Base-by-base conservation (phyloP, 2,888 invertebrate species). In the Limnephilus auricula region DNA sequence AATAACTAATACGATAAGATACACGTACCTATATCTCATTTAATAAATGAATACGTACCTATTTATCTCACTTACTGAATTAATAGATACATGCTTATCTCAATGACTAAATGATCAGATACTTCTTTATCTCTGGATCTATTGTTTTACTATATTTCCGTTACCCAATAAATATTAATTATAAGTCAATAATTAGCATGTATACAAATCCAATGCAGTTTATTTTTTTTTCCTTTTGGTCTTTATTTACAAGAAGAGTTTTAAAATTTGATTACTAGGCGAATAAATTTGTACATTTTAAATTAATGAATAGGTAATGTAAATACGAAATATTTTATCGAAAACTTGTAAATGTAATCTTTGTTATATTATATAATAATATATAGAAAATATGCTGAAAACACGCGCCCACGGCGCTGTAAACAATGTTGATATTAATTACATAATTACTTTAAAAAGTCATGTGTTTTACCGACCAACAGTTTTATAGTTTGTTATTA, bases 271-370 rank as follows among this genome's bases (percentile, higher is more conserved):
- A 85, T 45, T 85, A 82, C 32, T 32, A 85, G n/a, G 45, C 10
- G 6, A 85, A 85, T 85, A 65, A 87, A 65, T 65, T 65, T 87
- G 87, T 87, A 87, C 65, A 87, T 87, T 87, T 50, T 65, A 87
- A 65, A 87, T 25, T 87, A 65, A 65, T 78, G 32, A 85, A 12
- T 65, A 25, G 65, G 65, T 25, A 65, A 65, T 85, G 40, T 85
- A 85, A 18, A 85, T 85, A 87, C 25, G 87, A 87, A 87, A 31
- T 87, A 65, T 87, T 87, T 87, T 85, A 85, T 85, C 37, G 85
- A 45, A 31, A 87, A 65, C 65, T 87, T 50, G 50, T 87, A 65
- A 85, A 25, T 40, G 40, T 40, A 40, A 45, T 85, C n/a, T 87
- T 65, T 87, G 87, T 87, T 87, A 65, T 30, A 85, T 85, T 40